Evolutionary conservation across 2,113 vertebrate genomes (phyloP).

Genomic region (Anarhynchus alexandrinus): DNA sequence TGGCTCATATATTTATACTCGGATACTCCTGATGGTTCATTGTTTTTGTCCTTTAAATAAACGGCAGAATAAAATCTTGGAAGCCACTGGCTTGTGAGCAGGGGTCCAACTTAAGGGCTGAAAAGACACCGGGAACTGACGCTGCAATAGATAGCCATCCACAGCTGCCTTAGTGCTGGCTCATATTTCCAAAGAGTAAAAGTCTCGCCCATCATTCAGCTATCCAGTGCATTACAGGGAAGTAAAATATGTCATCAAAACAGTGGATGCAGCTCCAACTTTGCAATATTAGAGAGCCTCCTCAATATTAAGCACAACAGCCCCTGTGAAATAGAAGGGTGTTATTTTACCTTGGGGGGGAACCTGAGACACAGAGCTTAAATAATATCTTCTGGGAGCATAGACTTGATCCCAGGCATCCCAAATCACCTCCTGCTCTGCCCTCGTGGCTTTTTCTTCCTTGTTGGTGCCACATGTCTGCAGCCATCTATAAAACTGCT

Average conservation of each 20-base stretch:
- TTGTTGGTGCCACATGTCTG: neutral
- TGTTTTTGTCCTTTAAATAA: neutral
- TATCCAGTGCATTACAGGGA: neutral
- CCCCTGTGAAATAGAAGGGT: neutral
- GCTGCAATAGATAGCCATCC: neutral
- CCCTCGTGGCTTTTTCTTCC: neutral
- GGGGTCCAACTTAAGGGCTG: accelerated
- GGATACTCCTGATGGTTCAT: neutral
- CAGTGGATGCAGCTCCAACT: neutral
- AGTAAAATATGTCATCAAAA: neutral
- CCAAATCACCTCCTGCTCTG: neutral
- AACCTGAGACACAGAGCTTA: neutral
- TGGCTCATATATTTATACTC: neutral
- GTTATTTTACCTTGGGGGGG: neutral
- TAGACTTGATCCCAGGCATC: neutral
- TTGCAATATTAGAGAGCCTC: neutral
- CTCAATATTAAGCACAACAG: neutral
- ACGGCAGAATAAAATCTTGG: neutral
- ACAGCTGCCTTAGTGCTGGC: neutral
- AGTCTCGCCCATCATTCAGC: neutral
- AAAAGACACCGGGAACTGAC: neutral
- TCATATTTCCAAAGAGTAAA: accelerated
- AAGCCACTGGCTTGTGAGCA: neutral
- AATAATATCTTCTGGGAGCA: neutral
- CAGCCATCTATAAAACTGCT: neutral